Evolutionary conservation across 2,888 invertebrate species (phyloP).

Genomic region (Trachelus tabidus): DNA sequence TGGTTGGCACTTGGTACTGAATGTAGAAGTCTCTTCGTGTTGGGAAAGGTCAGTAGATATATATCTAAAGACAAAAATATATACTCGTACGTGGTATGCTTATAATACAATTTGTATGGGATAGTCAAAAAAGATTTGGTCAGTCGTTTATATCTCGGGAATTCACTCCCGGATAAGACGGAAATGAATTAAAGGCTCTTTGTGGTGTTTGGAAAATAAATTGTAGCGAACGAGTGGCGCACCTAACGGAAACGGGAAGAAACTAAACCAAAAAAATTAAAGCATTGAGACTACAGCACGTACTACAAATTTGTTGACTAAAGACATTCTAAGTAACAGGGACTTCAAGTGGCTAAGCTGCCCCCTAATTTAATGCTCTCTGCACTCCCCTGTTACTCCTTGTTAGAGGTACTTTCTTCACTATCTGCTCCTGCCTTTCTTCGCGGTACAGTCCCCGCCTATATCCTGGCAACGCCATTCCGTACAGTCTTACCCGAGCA

Average conservation of each 20-base stretch:
- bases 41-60: conserved; percentile 7
- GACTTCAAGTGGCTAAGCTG: conserved; percentile 19
- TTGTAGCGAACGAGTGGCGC: neutral
- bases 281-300: conserved; percentile 13
- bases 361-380: conserved; percentile 28
- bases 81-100: neutral
- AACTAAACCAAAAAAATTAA: conserved; percentile 4
- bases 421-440: conserved; percentile 10
- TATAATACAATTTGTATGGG: neutral
- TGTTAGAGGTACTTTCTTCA: conserved; percentile 8
- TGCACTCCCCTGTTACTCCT: conserved; percentile 6
- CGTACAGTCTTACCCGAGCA: conserved; percentile 2
- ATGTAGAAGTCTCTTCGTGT: neutral
- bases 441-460: conserved; percentile 3
- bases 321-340: conserved; percentile 24
- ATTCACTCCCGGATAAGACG: neutral
- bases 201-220: neutral
- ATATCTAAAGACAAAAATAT: neutral
- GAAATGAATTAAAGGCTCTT: neutral
- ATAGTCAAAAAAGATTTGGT: neutral
- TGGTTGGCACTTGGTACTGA: neutral
- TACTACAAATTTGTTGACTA: conserved; percentile 23
- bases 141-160: neutral
- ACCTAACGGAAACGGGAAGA: conserved; percentile 5
- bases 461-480: neutral